Conservation (phyloP, 2,113 vertebrate genomes). For the Passer domesticus region DNA sequence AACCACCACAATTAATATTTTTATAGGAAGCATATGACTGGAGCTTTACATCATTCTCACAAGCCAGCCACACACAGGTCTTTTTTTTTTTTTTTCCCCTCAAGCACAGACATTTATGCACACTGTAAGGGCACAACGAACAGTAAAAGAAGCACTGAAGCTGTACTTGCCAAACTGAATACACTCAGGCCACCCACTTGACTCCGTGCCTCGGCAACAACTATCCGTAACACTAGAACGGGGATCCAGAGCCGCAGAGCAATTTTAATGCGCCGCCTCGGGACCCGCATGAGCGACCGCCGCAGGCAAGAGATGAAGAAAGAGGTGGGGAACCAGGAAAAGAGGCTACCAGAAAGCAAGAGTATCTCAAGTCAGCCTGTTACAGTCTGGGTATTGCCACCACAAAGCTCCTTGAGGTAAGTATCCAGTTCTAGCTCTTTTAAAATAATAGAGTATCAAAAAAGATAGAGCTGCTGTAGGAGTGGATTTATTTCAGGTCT, state of each 20-base stretch:
- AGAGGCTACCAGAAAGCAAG: slow-evolving; percentile 59
- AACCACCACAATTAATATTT: slow-evolving; percentile 17
- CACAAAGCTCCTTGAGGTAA: slow-evolving; percentile 40
- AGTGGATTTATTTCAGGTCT: slow-evolving; percentile 59
- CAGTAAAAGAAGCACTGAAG: slow-evolving; percentile 53
- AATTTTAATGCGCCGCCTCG: slow-evolving; percentile 92
- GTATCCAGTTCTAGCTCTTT: slow-evolving; percentile 50
- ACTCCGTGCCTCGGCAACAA: slow-evolving; percentile 82
- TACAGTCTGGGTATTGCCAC: slow-evolving; percentile 36
- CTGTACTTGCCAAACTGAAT: slow-evolving; percentile 84
- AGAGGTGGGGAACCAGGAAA: slow-evolving; percentile 58
- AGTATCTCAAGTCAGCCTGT: slow-evolving; percentile 53
- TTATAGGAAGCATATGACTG: not conserved
- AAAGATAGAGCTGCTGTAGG: not conserved
- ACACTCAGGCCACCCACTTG: slow-evolving; percentile 68
- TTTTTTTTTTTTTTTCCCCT: not conserved
- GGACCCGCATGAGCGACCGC: slow-evolving; percentile 82
- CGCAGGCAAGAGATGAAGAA: slow-evolving; percentile 61
- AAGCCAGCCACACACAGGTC: slow-evolving; percentile 26
- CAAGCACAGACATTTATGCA: slow-evolving; percentile 16
- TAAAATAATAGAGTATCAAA: slow-evolving; percentile 39
- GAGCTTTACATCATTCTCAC: slow-evolving; percentile 21
- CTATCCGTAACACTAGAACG: slow-evolving; percentile 93
- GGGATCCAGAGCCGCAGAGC: slow-evolving; percentile 93
- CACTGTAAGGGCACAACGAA: not conserved